A percentile compares a stretch with the other conserved stretches of the same genome.
Evolutionary conservation across 2,113 vertebrate species (phyloP).

Genomic region (Anser cygnoides): DNA sequence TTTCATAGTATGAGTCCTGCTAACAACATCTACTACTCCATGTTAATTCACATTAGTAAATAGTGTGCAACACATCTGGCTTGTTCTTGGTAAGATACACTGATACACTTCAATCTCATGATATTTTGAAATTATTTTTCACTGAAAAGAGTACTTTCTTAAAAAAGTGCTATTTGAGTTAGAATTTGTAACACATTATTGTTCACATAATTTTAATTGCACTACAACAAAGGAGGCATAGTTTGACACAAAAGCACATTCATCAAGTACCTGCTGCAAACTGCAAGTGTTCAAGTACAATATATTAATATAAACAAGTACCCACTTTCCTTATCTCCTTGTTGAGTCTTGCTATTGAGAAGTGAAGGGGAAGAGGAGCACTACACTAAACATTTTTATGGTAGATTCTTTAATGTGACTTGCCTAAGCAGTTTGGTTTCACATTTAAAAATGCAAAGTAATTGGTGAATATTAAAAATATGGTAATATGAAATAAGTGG

Average conservation of each 20-base stretch:
- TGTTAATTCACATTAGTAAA: constrained; percentile 61
- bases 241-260: constrained; percentile 73
- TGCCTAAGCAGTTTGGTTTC: constrained; percentile 67
- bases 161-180: constrained; percentile 63
- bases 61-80: constrained; percentile 39
- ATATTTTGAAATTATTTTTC: constrained; percentile 38
- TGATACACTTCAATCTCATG: constrained; percentile 15
- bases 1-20: constrained; percentile 36
- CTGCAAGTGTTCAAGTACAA: constrained; percentile 77
- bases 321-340: constrained; percentile 55
- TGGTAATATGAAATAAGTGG: constrained; percentile 1
- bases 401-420: constrained; percentile 42
- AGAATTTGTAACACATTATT: constrained; percentile 49
- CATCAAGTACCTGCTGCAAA: constrained; percentile 70
- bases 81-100: constrained; percentile 57
- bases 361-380: constrained; percentile 21
- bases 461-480: constrained; percentile 56
- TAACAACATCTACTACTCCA: constrained; percentile 27
- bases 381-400: not conserved
- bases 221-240: constrained; percentile 60
- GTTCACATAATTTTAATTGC: constrained; percentile 50
- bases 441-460: constrained; percentile 65
- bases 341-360: constrained; percentile 30
- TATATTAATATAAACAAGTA: constrained; percentile 70
- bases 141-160: constrained; percentile 25